phyloP scores from a whole-genome alignment of 2,797 vertebrate genomes.

The Oreochromis grahami region DNA sequence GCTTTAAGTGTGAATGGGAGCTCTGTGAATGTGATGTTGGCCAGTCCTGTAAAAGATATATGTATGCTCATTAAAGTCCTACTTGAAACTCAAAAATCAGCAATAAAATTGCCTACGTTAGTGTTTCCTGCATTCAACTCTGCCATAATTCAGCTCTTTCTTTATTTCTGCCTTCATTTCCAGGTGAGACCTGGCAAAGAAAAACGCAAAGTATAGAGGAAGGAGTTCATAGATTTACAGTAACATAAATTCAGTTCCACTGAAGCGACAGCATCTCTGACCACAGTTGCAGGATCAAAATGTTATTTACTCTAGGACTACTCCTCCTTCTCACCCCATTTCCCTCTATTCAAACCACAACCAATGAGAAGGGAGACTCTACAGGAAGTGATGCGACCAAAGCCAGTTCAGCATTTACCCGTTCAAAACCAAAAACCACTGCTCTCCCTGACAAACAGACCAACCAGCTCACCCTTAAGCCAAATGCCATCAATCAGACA shows the following conservation, averaged over 20 bases:
- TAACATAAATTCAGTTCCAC: slow-evolving; percentile 28
- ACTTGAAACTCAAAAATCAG: background rate
- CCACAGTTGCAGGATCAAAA: slow-evolving; percentile 52
- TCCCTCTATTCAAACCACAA: slow-evolving; percentile 64
- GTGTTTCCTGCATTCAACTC: background rate
- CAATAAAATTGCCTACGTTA: background rate
- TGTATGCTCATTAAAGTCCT: background rate
- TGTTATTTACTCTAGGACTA: slow-evolving; percentile 73
- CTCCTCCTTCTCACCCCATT: slow-evolving; percentile 72
- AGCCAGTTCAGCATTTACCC: slow-evolving; percentile 39
- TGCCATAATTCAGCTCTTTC: slow-evolving; percentile 7
- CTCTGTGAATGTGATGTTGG: slow-evolving; percentile 18
- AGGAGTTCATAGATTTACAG: slow-evolving; percentile 29
- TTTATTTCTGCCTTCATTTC: slow-evolving; percentile 26
- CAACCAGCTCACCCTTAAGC: slow-evolving; percentile 43
- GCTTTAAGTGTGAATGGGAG: slow-evolving; percentile 21
- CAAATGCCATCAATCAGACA: slow-evolving; percentile 57
- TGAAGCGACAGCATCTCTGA: slow-evolving; percentile 34
- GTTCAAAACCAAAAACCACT: slow-evolving; percentile 67
- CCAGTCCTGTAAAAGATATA: background rate
- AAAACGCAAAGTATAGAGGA: slow-evolving; percentile 26
- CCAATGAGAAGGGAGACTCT: slow-evolving; percentile 67
- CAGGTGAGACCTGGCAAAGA: slow-evolving; percentile 53
- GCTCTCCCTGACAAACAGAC: slow-evolving; percentile 43
- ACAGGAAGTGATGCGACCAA: slow-evolving; percentile 60